Percentiles rank a stretch among this genome's conserved stretches.
These are phyloP conservation scores for Eledone cirrhosa DNA, from an alignment of 2,888 invertebrate genomes.

Conservation along the genomic window DNA sequence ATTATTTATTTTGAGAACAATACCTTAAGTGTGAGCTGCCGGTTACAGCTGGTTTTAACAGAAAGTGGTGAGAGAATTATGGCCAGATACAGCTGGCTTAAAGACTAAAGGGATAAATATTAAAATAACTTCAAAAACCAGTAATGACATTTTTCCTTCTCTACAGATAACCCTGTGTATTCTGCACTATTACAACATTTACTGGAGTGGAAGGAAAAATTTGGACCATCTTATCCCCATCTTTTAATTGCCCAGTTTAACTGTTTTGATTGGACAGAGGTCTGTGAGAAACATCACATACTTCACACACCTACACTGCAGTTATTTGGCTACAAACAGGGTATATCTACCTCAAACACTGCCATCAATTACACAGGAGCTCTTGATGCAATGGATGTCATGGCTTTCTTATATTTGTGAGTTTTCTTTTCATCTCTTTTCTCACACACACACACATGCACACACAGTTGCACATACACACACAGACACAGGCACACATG, in stretches of 20 bases:
- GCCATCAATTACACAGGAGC: not conserved
- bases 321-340: not conserved
- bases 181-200: not conserved
- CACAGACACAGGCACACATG: no score
- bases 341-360: not conserved
- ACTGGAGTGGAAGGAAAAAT: not conserved
- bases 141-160: not conserved
- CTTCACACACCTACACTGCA: conserved; percentile 4
- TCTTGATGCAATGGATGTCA: not conserved
- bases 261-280: conserved; percentile 21
- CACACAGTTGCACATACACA: no score
- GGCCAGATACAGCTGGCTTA: no score
- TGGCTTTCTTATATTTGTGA: not conserved
- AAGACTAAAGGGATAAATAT: no score
- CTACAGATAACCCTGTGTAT: not conserved
- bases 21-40: no score
- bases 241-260: not conserved
- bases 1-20: no score
- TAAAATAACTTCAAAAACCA: no score
- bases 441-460: no score
- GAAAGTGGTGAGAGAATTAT: no score
- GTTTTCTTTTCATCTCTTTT: not conserved
- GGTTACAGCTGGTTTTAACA: no score
- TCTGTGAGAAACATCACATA: conserved; percentile 12
- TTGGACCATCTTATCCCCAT: not conserved